Base-by-base conservation (phyloP, 1,140 invertebrate genomes). In the Nebria ingens region DNA sequence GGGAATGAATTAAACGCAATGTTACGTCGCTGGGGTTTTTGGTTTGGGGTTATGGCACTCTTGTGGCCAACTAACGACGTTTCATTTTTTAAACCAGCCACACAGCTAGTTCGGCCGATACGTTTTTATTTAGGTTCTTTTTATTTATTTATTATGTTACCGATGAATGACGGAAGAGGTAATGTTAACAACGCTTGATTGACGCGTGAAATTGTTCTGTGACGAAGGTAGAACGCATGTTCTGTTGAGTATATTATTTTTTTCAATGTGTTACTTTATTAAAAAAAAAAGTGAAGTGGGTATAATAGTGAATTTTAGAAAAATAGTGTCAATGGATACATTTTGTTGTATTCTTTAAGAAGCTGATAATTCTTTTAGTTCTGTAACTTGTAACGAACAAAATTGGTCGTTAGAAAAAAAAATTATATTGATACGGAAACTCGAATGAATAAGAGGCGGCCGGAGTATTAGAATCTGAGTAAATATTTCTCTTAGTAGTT, bases 181-280 rank as follows among this genome's bases (percentile, higher is more conserved):
- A 9, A n/a, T 34, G 25, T 34, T 34, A 34, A 45, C 40, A 17
- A 29, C 6, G 3, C 17, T 45, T 45, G 40, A 45, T 45, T 45
- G 40, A 45, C 40, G 40, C 40, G 15, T 45, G 40, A 45, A 45
- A 45, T 45, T 45, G 40, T 45, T 17, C 17, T 45, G 40, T 45
- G 40, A 45, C 17, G 40, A 45, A 45, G 40, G 40, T 45, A 45
- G 40, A 45, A n/a, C n/a, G n/a, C n/a, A n/a, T n/a, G n/a, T n/a
- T n/a, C n/a, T 17, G 40, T 45, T 45, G 40, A 45, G 6, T 45
- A 45, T 45, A 45, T 45, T 45, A 45, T 45, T 45, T 45, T 17
- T n/a, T n/a, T n/a, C n/a, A n/a, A n/a, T n/a, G n/a, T n/a, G n/a
- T n/a, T n/a, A n/a, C n/a, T n/a, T n/a, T n/a, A n/a, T n/a, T n/a